phyloP scores from a whole-genome alignment of 2,113 vertebrate genomes.

The Prionailurus viverrinus region DNA sequence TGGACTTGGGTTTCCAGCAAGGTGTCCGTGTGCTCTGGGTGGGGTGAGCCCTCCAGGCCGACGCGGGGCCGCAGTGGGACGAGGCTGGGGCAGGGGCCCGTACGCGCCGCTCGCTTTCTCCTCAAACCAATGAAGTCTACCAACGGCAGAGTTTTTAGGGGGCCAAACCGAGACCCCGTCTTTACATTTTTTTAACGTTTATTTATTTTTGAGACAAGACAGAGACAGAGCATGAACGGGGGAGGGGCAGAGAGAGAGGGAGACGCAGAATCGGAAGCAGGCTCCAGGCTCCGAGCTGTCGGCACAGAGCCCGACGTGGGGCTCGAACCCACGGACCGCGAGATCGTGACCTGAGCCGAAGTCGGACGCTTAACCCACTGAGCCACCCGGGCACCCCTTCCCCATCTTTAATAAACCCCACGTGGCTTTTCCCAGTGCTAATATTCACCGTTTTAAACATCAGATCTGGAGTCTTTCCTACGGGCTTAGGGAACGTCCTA shows the following conservation, averaged over 20 bases:
- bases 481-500: neutral
- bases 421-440: neutral
- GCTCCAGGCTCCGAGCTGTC: no score
- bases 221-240: no score
- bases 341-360: no score
- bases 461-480: neutral
- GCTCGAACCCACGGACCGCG: no score
- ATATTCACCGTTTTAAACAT: neutral
- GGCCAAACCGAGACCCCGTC: neutral
- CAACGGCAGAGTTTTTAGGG: neutral
- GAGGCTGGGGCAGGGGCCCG: rapidly evolving
- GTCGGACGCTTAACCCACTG: no score
- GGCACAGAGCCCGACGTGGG: no score
- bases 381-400: no score
- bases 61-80: rapidly evolving
- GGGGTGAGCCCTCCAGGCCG: neutral
- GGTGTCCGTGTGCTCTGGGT: rapidly evolving
- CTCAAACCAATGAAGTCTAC: neutral
- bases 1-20: no score
- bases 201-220: no score
- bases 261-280: no score
- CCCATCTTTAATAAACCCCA: neutral
- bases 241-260: no score
- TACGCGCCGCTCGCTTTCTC: rapidly evolving
- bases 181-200: no score